Percentiles rank a stretch among this genome's conserved stretches.
phyloP scores from a whole-genome alignment of 2,797 vertebrate genomes.

The Hozukius guyotensis region DNA sequence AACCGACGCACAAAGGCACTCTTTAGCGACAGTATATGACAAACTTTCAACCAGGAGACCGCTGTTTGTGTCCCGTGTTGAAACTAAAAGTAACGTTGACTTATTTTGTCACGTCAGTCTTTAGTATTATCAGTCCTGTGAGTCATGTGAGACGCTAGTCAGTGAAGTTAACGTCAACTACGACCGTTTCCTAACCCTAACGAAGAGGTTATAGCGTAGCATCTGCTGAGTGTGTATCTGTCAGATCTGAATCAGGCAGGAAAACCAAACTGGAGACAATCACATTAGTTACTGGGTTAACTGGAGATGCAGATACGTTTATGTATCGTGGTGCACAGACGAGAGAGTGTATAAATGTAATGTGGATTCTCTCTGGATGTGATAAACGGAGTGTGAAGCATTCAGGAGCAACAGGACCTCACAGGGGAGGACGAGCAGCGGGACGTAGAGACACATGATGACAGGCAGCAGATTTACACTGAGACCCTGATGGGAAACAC shows the following conservation, averaged over 20 bases:
- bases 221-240: too few relatives aligned
- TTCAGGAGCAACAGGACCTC: neutral
- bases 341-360: neutral
- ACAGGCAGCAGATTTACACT: conserved; percentile 37
- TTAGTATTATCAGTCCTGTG: too few relatives aligned
- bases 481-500: conserved; percentile 22
- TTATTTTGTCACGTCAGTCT: too few relatives aligned
- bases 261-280: neutral
- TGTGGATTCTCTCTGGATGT: neutral
- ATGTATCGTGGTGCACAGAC: neutral
- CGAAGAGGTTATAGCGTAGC: too few relatives aligned
- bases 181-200: too few relatives aligned
- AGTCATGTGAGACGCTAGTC: too few relatives aligned
- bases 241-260: neutral
- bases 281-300: too few relatives aligned
- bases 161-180: too few relatives aligned
- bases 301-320: neutral
- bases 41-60: too few relatives aligned
- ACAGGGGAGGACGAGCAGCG: neutral
- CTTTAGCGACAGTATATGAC: too few relatives aligned
- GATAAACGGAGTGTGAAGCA: neutral
- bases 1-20: too few relatives aligned
- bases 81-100: rapidly evolving
- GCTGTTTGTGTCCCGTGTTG: too few relatives aligned
- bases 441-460: neutral